Evolutionary conservation across 2,797 vertebrate genomes (phyloP), one percentile per base, ranked within the genome.

Genomic region (Microtus californicus): DNA sequence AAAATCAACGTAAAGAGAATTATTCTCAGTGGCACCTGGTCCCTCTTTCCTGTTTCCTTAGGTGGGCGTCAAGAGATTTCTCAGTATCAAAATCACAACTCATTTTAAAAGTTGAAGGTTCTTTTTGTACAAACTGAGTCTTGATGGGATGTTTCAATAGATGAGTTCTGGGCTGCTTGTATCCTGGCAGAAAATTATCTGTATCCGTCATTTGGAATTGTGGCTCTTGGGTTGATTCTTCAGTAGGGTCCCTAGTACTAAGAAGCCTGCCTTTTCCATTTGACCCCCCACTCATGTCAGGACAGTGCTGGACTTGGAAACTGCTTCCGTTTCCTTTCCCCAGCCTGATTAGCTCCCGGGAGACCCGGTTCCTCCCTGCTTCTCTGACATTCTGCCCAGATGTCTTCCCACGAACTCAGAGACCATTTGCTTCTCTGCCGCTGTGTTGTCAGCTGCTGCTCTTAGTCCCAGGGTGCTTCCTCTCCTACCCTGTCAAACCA

Each of bases 221-320:
- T 95, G 91, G 45, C 89, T 89, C 91, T 96, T 63, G 27, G 13
- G 79, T 97, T 93, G 51, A 73, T 83, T 63, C 31, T 82, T 89
- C 59, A 73, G 74, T 63, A 7, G 89, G 82, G 27, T 77, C 25
- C 63, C 54, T 21, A 56, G 56, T 77, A 56, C 48, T 78, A 45
- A 65, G 51, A 48, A 34, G 19, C 27, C 34, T 48, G 29, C 37
- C 61, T 89, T 81, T 59, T 40, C 37, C 31, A 37, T 79, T 85
- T 61, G 74, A 51, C 61, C 45, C 51, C 45, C 34, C 54, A 65
- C 21, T 51, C 56, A 10, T 13, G 67, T n/a, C 31, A 27, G 69
- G 43, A n/a, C 17, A 10, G 51, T 48, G 45, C 80, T 85, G 27
- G 48, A 25, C 63, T 12, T 88, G 56, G 56, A 2, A 56, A 21